Conservation (phyloP, 1,140 invertebrate genomes). For the Drosophila truncata region DNA sequence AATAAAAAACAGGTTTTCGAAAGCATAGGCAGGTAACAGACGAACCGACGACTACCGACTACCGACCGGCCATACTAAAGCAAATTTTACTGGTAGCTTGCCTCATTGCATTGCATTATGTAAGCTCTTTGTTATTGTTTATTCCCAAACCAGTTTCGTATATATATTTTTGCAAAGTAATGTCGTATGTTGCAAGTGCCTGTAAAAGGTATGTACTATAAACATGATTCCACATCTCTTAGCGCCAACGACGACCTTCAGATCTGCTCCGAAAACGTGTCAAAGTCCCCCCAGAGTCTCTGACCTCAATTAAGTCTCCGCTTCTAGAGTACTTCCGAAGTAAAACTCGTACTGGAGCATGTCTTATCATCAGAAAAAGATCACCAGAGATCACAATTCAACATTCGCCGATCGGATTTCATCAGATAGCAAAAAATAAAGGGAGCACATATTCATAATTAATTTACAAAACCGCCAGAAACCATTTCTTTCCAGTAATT, state of each 20-base stretch:
- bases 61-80: slow-evolving; percentile 50
- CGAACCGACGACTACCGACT: not conserved
- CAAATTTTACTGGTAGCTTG: slow-evolving; percentile 33
- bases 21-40: slow-evolving; percentile 32
- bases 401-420: slow-evolving; percentile 41
- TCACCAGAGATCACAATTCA: slow-evolving; percentile 16
- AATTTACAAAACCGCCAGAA: slow-evolving; percentile 49
- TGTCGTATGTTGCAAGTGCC: slow-evolving; percentile 35
- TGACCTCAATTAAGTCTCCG: slow-evolving; percentile 38
- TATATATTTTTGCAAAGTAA: slow-evolving; percentile 35
- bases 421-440: slow-evolving; percentile 28
- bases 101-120: slow-evolving; percentile 52
- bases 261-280: slow-evolving; percentile 44
- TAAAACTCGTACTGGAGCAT: slow-evolving; percentile 8
- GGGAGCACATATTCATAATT: slow-evolving; percentile 44
- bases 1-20: slow-evolving; percentile 48
- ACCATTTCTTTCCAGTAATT: slow-evolving; percentile 56
- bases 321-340: slow-evolving; percentile 16
- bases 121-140: slow-evolving; percentile 53
- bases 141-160: slow-evolving; percentile 46
- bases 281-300: slow-evolving; percentile 37
- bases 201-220: slow-evolving; percentile 28
- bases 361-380: slow-evolving; percentile 25
- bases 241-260: slow-evolving; percentile 32
- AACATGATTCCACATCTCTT: slow-evolving; percentile 39